Base-by-base conservation (phyloP, 2,113 vertebrate genomes). In the Dendrocopos noguchii region DNA sequence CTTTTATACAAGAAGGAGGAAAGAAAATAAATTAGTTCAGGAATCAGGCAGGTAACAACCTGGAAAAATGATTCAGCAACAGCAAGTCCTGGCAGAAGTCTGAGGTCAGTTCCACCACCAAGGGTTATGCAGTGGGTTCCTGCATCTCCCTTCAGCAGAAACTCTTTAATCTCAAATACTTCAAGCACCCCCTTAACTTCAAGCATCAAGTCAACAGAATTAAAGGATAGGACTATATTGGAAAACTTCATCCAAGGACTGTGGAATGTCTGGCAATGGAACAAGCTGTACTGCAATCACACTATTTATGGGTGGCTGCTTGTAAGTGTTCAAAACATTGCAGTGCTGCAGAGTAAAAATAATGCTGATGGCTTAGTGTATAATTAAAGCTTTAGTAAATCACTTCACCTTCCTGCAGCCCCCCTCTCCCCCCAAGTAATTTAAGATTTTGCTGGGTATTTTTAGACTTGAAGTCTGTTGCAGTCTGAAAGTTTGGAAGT, bases 271-370 rank as follows among this genome's bases (percentile, higher is more conserved):
- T 92, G 90, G 81, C 88, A 84, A 59, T 33, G 31, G 82, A 91
- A 94, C 90, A 80, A 85, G 72, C 52, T 90, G 76, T 95, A 42
- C 95, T 74, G 84, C 61, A 66, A n/a, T 91, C 92, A 87, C 88
- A 93, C 94, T 92, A 79, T 94, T 93, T 95, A 96, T 90, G 78
- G 52, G 75, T 79, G 65, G 52, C 57, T 93, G 84, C 74, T 91
- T 59, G 79, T 77, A 52, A 94, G 47, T 3, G 9, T 77, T 89
- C 88, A 91, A 95, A 95, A 91, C 24, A 59, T 89, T 63, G 56
- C 80, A 88, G 76, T 39, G 33, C 87, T 85, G 36, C 46, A 77
- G 82, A 80, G 68, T 85, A 91, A 90, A 96, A 95, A 94, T 95
- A 93, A 95, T 93, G 64, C 76, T 11, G 10, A 63, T 93, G 29